Conservation (phyloP, 2,113 vertebrate genomes). For the Trochalopteron elliotii region DNA sequence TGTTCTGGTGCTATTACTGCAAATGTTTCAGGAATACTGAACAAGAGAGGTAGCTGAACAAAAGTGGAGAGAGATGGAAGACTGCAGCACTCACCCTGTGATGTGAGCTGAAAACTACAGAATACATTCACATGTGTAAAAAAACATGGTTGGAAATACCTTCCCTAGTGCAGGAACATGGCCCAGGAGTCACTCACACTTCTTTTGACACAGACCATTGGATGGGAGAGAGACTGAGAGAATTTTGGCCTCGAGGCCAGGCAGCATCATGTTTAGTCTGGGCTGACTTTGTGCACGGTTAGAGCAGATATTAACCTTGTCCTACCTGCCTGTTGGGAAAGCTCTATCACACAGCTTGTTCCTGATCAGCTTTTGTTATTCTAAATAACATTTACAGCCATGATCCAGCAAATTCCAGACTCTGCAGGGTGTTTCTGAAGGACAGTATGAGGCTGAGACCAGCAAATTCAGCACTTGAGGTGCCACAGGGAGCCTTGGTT, state of each 20-base stretch:
- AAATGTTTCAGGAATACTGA: neutral
- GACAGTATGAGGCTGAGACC: neutral
- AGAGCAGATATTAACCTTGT: neutral
- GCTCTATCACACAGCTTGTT: neutral
- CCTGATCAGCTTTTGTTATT: neutral
- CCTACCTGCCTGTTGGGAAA: neutral
- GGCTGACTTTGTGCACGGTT: neutral
- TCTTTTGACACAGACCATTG: neutral
- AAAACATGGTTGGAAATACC: neutral
- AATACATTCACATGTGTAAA: neutral
- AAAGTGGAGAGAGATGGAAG: neutral
- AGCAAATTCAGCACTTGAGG: neutral
- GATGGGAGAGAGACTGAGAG: neutral
- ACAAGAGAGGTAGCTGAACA: neutral
- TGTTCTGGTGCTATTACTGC: neutral
- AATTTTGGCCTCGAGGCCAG: neutral
- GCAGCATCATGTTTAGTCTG: neutral
- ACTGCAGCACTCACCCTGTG: neutral
- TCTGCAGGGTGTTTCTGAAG: neutral
- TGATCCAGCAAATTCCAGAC: neutral
- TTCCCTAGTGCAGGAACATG: neutral
- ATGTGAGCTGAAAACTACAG: neutral
- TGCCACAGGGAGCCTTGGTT: neutral
- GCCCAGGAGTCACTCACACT: neutral
- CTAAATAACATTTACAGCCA: neutral